phyloP scores from a whole-genome alignment of 2,888 invertebrate species.

The Aplocera efformata region DNA sequence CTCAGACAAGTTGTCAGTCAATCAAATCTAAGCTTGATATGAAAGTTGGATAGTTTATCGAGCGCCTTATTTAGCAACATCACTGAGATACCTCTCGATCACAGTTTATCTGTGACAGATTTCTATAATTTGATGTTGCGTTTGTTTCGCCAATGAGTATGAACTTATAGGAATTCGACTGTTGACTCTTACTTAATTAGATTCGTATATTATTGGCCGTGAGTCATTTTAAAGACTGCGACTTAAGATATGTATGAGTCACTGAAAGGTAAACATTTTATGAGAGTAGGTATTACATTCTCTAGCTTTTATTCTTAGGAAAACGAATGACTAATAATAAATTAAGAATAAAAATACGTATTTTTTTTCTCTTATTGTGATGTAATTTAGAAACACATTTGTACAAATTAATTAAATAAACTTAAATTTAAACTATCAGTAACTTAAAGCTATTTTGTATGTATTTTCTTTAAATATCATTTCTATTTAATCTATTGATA shows the following conservation, averaged over 20 bases:
- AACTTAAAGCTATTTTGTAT: constrained; percentile 15
- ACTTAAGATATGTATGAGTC: background rate
- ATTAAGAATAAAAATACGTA: constrained; percentile 9
- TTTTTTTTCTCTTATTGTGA: constrained; percentile 16
- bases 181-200: constrained; percentile 6
- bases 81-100: background rate
- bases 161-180: background rate
- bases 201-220: constrained; percentile 13
- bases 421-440: background rate
- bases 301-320: too few species aligned
- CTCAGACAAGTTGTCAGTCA: background rate
- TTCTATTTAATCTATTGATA: too few species aligned
- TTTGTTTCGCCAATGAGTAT: constrained; percentile 1
- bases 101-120: constrained; percentile 1
- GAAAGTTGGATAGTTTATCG: constrained; percentile 4
- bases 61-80: constrained; percentile 6
- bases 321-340: background rate
- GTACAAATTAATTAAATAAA: background rate
- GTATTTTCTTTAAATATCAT: too few species aligned
- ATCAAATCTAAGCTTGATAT: constrained; percentile 1
- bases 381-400: constrained; percentile 14
- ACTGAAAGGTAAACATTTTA: too few species aligned
- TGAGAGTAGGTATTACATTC: too few species aligned
- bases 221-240: constrained; percentile 15
- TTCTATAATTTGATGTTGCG: constrained; percentile 1